Evolutionary conservation across 2,113 vertebrate species (phyloP).

Genomic region (Puma concolor): DNA sequence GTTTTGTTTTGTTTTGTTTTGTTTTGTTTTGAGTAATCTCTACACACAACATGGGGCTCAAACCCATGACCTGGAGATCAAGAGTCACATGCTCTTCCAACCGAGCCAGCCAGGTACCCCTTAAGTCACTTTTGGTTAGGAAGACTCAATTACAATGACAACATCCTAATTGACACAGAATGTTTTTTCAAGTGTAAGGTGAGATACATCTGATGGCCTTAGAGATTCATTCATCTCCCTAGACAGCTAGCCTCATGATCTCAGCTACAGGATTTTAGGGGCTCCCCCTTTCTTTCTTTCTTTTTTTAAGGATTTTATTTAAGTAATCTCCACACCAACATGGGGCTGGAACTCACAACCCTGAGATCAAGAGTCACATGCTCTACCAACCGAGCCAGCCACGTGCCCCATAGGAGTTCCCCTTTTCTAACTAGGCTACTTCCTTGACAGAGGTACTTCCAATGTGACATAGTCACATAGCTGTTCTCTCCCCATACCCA

Average conservation of each 20-base stretch:
- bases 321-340: too few species aligned
- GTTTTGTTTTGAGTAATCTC: background rate
- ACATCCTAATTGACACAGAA: background rate
- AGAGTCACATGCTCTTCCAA: background rate
- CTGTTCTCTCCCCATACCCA: background rate
- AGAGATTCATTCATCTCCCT: background rate
- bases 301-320: too few species aligned
- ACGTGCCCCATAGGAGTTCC: too few species aligned
- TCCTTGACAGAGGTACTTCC: background rate
- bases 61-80: background rate
- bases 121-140: background rate
- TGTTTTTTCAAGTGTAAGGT: background rate
- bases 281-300: background rate
- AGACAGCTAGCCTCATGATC: background rate
- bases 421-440: background rate
- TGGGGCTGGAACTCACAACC: too few species aligned
- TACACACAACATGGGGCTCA: background rate
- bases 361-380: too few species aligned
- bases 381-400: too few species aligned
- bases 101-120: background rate
- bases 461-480: background rate
- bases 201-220: background rate
- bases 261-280: background rate
- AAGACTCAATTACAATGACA: background rate
- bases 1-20: background rate